Conservation (phyloP, 30 jellyfish, hydroid and myxozoan genomes). For the Clytia hemisphaerica region DNA sequence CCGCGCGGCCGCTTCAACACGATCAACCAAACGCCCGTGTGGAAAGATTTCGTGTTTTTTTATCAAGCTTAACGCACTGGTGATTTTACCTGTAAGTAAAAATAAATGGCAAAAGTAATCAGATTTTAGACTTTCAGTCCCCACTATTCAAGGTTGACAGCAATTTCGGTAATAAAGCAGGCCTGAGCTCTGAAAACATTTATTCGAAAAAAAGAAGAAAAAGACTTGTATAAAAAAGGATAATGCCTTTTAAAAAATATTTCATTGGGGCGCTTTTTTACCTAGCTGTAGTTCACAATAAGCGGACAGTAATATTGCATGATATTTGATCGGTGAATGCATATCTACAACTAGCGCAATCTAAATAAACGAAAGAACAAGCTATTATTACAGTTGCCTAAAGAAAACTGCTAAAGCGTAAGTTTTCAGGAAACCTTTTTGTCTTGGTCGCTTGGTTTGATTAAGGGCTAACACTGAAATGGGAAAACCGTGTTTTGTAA, state of each 20-base stretch:
- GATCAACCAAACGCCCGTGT: slow-evolving; percentile 78
- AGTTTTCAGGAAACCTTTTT: no score
- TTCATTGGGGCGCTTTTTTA: not conserved
- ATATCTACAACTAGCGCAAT: slow-evolving; percentile 37
- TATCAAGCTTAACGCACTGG: slow-evolving; percentile 53
- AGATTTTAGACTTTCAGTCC: not conserved
- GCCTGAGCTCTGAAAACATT: no score
- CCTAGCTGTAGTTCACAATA: slow-evolving; percentile 69
- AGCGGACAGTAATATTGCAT: slow-evolving; percentile 63
- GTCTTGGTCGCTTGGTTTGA: no score
- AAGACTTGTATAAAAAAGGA: not conserved
- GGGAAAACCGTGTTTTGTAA: no score
- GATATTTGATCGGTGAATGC: slow-evolving; percentile 47
- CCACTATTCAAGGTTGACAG: no score
- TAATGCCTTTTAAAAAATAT: not conserved
- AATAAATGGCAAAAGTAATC: not conserved
- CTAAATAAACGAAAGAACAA: no score
- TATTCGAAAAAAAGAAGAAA: not conserved
- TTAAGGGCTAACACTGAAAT: no score
- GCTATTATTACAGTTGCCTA: no score
- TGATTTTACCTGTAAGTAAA: slow-evolving; percentile 35
- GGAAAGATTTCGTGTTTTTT: slow-evolving; percentile 81
- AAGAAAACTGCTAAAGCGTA: no score
- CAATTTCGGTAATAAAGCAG: no score
- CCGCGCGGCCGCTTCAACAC: slow-evolving; percentile 87